phyloP scores from a whole-genome alignment of 2,113 vertebrate species.

The Bubalus kerabau region DNA sequence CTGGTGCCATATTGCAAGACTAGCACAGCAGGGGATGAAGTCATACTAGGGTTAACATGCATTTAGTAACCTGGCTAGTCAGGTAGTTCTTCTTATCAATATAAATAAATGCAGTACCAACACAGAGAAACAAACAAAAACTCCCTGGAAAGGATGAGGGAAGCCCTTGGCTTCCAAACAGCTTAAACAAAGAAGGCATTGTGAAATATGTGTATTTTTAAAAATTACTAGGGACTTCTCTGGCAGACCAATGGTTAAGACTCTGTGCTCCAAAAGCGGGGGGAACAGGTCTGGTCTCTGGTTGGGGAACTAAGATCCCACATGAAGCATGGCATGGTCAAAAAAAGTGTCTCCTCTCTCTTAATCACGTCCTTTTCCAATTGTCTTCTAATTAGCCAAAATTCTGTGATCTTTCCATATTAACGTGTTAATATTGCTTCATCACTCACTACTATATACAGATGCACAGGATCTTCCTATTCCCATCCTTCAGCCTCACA shows the following conservation, averaged over 20 bases:
- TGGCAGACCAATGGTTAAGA: neutral
- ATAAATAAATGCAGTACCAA: neutral
- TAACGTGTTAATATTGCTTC: neutral
- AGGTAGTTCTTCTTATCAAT: neutral
- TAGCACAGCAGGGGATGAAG: neutral
- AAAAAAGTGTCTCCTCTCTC: neutral
- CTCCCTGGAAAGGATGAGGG: neutral
- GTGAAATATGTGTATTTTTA: neutral
- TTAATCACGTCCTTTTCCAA: neutral
- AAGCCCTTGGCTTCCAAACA: neutral
- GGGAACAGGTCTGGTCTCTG: neutral
- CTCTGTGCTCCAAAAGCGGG: neutral
- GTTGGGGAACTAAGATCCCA: neutral
- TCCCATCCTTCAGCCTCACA: neutral
- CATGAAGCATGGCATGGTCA: neutral
- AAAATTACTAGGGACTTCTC: neutral
- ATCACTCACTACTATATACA: neutral
- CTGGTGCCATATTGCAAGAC: neutral
- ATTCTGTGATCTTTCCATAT: neutral
- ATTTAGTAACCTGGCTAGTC: neutral
- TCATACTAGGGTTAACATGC: neutral
- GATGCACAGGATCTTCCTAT: neutral
- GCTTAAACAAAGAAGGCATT: neutral
- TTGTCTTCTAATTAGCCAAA: neutral
- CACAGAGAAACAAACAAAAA: neutral